A percentile compares a stretch with the other conserved stretches of the same genome.
Evolutionary conservation across 2,113 vertebrate genomes (phyloP).

Genomic region (Camelus dromedarius): DNA sequence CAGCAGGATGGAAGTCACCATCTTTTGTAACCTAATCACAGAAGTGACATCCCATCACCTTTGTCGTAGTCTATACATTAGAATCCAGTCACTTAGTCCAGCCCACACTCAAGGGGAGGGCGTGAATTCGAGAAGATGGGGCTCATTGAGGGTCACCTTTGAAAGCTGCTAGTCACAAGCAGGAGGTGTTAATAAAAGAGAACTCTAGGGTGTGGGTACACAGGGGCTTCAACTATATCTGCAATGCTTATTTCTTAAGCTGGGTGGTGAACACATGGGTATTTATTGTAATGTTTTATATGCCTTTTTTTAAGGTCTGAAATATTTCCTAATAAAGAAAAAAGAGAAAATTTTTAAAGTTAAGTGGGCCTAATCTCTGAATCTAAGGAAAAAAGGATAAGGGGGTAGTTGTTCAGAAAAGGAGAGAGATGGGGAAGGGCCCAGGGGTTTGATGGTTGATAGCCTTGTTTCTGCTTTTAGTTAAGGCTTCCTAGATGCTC

Average conservation of each 20-base stretch:
- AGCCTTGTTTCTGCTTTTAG: not conserved
- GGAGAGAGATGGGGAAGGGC: not conserved
- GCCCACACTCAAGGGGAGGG: not conserved
- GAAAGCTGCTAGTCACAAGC: not conserved
- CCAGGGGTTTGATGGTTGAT: not conserved
- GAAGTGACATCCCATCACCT: not conserved
- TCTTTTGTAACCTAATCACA: not conserved
- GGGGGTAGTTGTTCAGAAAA: not conserved
- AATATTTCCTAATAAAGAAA: slow-evolving; percentile 1
- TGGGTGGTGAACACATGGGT: not conserved
- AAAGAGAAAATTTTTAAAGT: not conserved
- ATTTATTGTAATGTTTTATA: not conserved
- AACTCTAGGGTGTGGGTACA: not conserved
- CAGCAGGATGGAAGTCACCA: not conserved
- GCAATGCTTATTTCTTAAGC: too few species aligned
- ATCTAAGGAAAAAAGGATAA: not conserved
- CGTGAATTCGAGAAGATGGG: not conserved
- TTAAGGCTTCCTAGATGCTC: not conserved
- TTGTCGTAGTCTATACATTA: not conserved
- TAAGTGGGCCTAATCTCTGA: not conserved
- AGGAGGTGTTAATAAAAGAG: not conserved
- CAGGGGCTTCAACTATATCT: not conserved
- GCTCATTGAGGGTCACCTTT: not conserved
- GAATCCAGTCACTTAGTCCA: slow-evolving; percentile 6
- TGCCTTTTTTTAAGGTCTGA: not conserved